Base-by-base conservation (phyloP, 64 coral and sea anemone genomes). In the Montipora efflorescens region DNA sequence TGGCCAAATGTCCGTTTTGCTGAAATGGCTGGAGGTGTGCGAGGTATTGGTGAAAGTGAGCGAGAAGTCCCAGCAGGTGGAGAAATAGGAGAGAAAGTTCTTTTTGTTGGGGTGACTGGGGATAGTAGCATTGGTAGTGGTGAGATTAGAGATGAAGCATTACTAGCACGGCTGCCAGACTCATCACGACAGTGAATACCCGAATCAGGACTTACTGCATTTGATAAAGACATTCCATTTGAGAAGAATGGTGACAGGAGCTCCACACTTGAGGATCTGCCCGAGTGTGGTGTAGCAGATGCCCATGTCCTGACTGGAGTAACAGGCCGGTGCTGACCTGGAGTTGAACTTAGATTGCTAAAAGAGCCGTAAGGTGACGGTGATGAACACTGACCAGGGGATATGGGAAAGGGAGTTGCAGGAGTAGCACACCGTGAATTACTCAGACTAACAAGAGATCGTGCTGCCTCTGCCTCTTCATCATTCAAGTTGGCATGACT, bases 81-180 rank as follows among this genome's bases (percentile, higher is more conserved):
- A 76, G 96, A 98, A 44, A 98, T 98, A 4, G 96, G 96, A 79
- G 96, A 98, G 73, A 98, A 98, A 16, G 96, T 98, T 92, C 96
- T 87, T 79, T 98, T 98, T 67, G 96, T 98, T 53, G 96, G 96
- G 57, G 96, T 98, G 68, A 91, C 90, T 2, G 96, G 96, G 51
- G 95, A 96, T 2, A 96, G 76, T 59, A 93, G 67, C 61, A 64
- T 64, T 10, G 95, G 95, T 8, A 92, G 74, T 45, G 96, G 96
- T 13, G 96, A 98, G 28, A 93, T 88, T 47, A 98, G n/a, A 0
- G 93, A 94, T n/a, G 96, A 93, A n/a, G 96, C 82, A 23, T 84
- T 95, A 85, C 93, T 94, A 1, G 92, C 87, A 14, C 76, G n/a
- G 36, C 95, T 94, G 10, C 81, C 83, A 8, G 77, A 77, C 49